Conservation (phyloP, 2,888 invertebrate genomes). For the Nymphalis c-album region DNA sequence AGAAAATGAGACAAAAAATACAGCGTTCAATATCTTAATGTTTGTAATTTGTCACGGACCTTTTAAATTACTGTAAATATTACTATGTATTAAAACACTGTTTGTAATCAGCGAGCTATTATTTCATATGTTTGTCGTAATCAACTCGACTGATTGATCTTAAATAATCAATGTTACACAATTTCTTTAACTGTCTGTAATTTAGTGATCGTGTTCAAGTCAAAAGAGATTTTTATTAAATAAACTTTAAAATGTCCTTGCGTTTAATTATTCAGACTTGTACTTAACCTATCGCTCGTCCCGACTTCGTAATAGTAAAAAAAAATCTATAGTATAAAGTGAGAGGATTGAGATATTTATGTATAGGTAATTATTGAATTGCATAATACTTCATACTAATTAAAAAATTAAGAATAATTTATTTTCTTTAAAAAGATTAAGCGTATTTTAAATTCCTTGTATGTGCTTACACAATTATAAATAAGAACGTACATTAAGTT, state of each 20-base stretch:
- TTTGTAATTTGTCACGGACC: conserved; percentile 16
- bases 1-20: background rate
- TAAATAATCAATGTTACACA: conserved; percentile 74
- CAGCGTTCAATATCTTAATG: background rate
- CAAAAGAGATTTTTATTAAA: conserved; percentile 81
- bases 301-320: no score
- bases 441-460: no score
- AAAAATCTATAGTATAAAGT: no score
- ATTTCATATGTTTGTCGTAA: conserved; percentile 66
- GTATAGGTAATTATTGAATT: no score
- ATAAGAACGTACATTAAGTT: no score
- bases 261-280: conserved; percentile 19
- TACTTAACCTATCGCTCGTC: no score
- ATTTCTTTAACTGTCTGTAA: conserved; percentile 74
- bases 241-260: conserved; percentile 54
- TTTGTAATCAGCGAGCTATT: conserved; percentile 63
- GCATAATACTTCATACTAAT: no score
- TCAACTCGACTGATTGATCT: conserved; percentile 69
- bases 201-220: conserved; percentile 82
- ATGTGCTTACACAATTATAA: no score
- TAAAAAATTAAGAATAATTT: no score
- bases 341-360: no score
- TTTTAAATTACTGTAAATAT: conserved; percentile 42
- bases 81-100: conserved; percentile 53
- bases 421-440: no score